These are phyloP conservation scores for Ciconia stormi DNA, from an alignment of 2,113 vertebrate species.

Conservation along the genomic window DNA sequence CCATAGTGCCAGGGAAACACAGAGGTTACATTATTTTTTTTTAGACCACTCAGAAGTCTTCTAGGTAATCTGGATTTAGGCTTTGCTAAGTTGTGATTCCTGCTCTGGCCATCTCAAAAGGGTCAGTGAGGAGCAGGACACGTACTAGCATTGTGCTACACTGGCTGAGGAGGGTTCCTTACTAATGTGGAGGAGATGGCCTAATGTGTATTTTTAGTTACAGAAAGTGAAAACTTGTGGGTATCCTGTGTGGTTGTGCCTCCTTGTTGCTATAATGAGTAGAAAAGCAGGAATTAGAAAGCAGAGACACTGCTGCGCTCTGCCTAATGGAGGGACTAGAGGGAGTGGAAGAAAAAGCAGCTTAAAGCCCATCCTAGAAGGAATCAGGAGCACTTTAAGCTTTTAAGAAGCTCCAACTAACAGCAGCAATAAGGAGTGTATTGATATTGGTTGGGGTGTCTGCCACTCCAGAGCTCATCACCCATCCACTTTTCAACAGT, in stretches of 20 bases:
- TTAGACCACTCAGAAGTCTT: background rate
- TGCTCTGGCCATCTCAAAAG: background rate
- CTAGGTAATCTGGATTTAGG: background rate
- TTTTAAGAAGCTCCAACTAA: background rate
- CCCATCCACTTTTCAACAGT: background rate
- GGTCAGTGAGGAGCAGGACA: background rate
- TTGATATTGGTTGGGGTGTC: background rate
- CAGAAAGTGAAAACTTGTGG: background rate
- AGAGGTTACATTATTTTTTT: background rate
- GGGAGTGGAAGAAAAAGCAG: background rate
- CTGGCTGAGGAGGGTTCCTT: background rate
- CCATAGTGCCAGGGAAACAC: background rate
- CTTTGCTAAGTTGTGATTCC: background rate
- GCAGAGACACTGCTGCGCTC: rapidly evolving
- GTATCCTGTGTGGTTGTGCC: no score
- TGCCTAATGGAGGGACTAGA: background rate
- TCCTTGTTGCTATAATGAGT: background rate
- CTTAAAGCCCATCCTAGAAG: background rate
- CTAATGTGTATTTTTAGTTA: background rate
- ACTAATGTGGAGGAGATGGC: background rate
- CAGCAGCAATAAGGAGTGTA: background rate
- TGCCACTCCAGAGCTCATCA: background rate
- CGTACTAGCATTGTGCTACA: rapidly evolving
- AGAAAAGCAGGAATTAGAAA: background rate
- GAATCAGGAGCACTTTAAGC: background rate